These are phyloP conservation scores for Athalia circularis DNA, from an alignment of 2,888 invertebrate species.

Conservation along the genomic window DNA sequence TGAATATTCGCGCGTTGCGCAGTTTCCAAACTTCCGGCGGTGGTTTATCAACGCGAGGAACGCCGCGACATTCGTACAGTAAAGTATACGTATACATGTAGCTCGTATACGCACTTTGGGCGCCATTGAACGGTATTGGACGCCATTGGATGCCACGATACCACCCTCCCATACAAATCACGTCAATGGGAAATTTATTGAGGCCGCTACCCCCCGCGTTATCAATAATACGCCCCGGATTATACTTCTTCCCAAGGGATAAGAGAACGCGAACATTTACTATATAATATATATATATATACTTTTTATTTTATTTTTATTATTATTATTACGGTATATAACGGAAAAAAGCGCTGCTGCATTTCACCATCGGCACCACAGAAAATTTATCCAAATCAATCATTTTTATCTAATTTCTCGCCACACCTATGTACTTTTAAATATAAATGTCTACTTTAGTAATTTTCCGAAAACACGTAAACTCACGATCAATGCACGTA, in stretches of 20 bases:
- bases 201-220: constrained; percentile 54
- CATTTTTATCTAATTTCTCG: no score
- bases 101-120: constrained; percentile 14
- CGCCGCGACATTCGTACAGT: constrained; percentile 9
- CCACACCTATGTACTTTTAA: no score
- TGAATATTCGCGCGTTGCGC: constrained; percentile 40
- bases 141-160: constrained; percentile 37
- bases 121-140: constrained; percentile 64
- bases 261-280: background rate
- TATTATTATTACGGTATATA: background rate
- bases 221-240: constrained; percentile 54
- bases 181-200: constrained; percentile 67
- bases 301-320: background rate
- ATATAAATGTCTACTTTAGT: no score
- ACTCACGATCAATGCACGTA: no score
- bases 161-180: constrained; percentile 64
- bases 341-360: no score
- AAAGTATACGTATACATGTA: background rate
- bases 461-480: no score
- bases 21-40: constrained; percentile 52
- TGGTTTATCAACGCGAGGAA: constrained; percentile 52
- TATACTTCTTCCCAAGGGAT: constrained; percentile 34
- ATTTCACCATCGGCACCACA: no score
- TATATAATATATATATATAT: background rate
- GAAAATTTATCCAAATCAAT: no score